Evolutionary conservation across 2,797 vertebrate species (phyloP), one percentile per base, ranked within the genome.

Genomic region (Brachymystax lenok): DNA sequence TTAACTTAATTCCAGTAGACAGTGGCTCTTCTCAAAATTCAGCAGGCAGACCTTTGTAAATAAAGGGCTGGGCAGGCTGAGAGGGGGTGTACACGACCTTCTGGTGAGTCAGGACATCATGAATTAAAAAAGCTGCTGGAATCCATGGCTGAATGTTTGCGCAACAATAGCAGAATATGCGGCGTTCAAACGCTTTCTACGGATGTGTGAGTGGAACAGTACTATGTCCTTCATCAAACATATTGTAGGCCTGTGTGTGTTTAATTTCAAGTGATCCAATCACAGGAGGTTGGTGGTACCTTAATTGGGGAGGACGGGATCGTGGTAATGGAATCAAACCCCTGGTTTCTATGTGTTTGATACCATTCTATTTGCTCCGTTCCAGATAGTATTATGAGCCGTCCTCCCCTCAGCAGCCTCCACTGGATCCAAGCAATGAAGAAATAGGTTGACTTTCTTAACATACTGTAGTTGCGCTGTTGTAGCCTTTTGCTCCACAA

Each of bases 1-100:
- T 88, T 85, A 74, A 89, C 86, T 93, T 93, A 89, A 94, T 95
- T 94, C 92, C 84, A 84, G 86, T 85, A 87, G 93, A 95, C 94
- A 90, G 80, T 90, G 87, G 91, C 86, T 92, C 93, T 93, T 92
- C 94, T 94, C 93, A 94, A 93, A 95, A 95, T 95, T 93, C 94
- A 94, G 92, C 92, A 94, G 93, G 86, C 91, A 81, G 85, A 87
- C 89, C 88, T 87, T 86, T 93, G 89, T 93, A 93, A 96, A 96
- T 94, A 88, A 88, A 83, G 84, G 78, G 83, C 80, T 82, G 74
- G 74, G 70, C 51, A 40, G 78, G 83, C 81, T 82, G 74, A 69
- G 40, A 24, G 67, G 67, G 33, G 14, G 28, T 13, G 51, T 33
- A 82, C 86, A 72, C 75, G 90, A 81, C 87, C 90, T 84, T 92